A percentile compares a stretch with the other conserved stretches of the same genome.
Conservation (phyloP, 2,888 invertebrate genomes). For the Odontocerum albicorne region DNA sequence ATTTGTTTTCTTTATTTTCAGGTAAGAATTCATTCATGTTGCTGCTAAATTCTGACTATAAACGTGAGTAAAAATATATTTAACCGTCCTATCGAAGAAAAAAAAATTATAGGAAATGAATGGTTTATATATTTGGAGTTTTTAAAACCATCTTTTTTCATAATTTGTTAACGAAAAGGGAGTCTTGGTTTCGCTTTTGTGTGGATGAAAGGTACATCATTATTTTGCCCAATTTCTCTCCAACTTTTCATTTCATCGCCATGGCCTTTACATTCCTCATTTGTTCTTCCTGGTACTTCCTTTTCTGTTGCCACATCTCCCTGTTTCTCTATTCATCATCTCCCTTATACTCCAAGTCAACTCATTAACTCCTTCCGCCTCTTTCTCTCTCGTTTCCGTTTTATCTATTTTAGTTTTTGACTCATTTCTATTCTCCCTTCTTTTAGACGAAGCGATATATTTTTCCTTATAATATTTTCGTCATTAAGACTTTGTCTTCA, state of each 20-base stretch:
- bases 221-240: neutral
- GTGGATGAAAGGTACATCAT: neutral
- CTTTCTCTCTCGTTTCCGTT: constrained; percentile 20
- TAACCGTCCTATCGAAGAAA: too few species aligned
- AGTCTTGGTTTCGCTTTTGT: neutral
- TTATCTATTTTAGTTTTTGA: constrained; percentile 15
- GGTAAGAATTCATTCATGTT: constrained; percentile 1
- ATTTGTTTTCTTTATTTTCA: constrained; percentile 4
- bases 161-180: too few species aligned
- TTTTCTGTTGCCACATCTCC: neutral
- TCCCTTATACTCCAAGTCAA: constrained; percentile 8
- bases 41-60: too few species aligned
- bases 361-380: constrained; percentile 30
- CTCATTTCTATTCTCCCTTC: constrained; percentile 4
- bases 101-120: too few species aligned
- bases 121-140: too few species aligned
- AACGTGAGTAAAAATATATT: too few species aligned
- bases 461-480: too few species aligned
- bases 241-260: neutral
- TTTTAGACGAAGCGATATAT: too few species aligned
- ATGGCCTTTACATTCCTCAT: neutral
- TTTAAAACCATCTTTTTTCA: too few species aligned
- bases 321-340: constrained; percentile 3
- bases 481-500: too few species aligned
- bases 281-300: neutral